Base-by-base conservation (phyloP, 2,888 invertebrate genomes). In the Melinopterus prodromus region DNA sequence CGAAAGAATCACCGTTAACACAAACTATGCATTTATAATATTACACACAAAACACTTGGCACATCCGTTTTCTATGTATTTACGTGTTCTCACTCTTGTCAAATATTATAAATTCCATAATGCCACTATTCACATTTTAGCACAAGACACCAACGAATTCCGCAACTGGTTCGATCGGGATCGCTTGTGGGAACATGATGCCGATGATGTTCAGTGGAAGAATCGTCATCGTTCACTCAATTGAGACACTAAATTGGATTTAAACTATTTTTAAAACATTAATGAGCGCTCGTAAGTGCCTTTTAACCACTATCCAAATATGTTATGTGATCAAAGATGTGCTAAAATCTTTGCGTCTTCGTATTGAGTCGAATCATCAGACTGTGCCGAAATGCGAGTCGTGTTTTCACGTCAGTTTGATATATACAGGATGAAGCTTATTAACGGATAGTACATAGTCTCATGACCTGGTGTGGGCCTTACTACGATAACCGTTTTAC, bases 401-500 rank as follows among this genome's bases (percentile, higher is more conserved):
- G 53, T 53, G 53, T 53, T 53, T 53, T 53, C 53, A 53, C 53
- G 53, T 53, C 53, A 9, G 53, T 53, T 53, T 53, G 53, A 12
- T 53, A 53, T 53, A 53, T 53, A 53, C 53, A 53, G 53, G 53
- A 53, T 9, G 53, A 53, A 53, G 53, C 53, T 53, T 53, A 53
- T 53, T 53, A 53, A 53, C 53, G 53, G 53, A 53, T 53, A 9
- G 53, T 53, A 53, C 53, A 53, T 53, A 53, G 53, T 53, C 53
- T 53, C 53, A 53, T 53, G 53, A 53, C 53, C 53, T 53, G 53
- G 53, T 53, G 12, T 12, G 53, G 53, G 53, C 53, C 53, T 53
- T 53, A 53, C 53, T 53, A 53, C 53, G 53, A 53, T 53, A 53
- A 53, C 53, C 53, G 53, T 53, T 53, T 53, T 53, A 53, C 53